These are phyloP conservation scores for Hylaeus anthracinus DNA, from an alignment of 1,140 invertebrate genomes.

Conservation along the genomic window DNA sequence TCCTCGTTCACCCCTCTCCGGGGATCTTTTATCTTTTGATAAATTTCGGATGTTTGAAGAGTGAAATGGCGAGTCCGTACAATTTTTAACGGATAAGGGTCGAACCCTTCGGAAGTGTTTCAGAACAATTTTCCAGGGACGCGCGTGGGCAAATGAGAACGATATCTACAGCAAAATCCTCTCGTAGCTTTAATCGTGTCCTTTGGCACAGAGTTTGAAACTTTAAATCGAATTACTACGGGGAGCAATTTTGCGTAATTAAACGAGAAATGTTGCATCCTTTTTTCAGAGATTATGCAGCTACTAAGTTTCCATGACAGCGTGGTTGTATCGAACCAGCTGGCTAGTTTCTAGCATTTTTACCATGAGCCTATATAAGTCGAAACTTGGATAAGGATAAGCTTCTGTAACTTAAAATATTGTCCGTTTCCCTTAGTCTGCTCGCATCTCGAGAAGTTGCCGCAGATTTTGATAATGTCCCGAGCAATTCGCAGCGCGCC, in stretches of 20 bases:
- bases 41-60: not conserved
- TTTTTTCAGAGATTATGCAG: not conserved
- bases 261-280: slow-evolving; percentile 7
- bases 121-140: not conserved
- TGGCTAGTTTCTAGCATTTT: no score
- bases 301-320: not conserved
- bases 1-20: no score
- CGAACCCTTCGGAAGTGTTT: not conserved
- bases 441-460: no score
- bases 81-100: slow-evolving; percentile 12
- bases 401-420: no score
- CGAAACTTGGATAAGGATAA: no score
- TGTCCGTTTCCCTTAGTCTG: no score
- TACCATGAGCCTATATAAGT: no score
- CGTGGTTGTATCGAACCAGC: not conserved
- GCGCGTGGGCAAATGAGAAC: not conserved
- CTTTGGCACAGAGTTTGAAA: slow-evolving; percentile 18
- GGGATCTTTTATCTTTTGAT: not conserved
- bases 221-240: slow-evolving; percentile 32
- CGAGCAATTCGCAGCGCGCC: not conserved
- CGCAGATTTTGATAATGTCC: no score
- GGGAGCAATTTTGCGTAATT: slow-evolving; percentile 25
- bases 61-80: not conserved
- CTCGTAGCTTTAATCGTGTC: slow-evolving; percentile 19
- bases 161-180: not conserved